These are phyloP conservation scores for Pelusios castaneus DNA, from an alignment of 2,113 vertebrate species.

Conservation along the genomic window DNA sequence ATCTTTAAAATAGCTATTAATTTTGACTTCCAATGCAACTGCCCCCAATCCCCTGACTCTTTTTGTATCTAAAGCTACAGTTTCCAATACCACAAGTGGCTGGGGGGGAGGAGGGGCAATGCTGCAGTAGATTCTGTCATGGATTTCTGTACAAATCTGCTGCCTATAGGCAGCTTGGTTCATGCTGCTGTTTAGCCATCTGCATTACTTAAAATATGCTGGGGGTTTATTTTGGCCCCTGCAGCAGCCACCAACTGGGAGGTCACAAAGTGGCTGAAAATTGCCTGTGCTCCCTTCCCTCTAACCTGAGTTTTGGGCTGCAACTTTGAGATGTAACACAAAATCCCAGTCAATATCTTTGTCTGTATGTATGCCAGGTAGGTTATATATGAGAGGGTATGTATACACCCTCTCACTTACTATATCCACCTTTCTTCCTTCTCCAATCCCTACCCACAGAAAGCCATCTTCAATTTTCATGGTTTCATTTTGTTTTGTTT, in stretches of 20 bases:
- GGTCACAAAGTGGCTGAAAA: constrained; percentile 2
- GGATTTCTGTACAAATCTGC: neutral
- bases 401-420: neutral
- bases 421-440: neutral
- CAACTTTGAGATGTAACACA: neutral
- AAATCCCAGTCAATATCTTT: neutral
- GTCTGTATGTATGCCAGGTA: neutral
- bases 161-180: neutral
- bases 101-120: neutral
- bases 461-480: neutral
- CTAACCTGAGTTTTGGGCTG: neutral
- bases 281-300: neutral
- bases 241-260: neutral
- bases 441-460: neutral
- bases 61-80: neutral
- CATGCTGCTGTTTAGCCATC: neutral
- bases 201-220: neutral
- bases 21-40: constrained; percentile 9
- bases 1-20: constrained; percentile 14
- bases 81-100: neutral
- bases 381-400: neutral
- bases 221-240: neutral
- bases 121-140: neutral
- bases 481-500: neutral
- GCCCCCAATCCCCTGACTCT: neutral